Evolutionary conservation across 92 coral and sea anemone species (phyloP).

Genomic region (Plumapathes pennacea): DNA sequence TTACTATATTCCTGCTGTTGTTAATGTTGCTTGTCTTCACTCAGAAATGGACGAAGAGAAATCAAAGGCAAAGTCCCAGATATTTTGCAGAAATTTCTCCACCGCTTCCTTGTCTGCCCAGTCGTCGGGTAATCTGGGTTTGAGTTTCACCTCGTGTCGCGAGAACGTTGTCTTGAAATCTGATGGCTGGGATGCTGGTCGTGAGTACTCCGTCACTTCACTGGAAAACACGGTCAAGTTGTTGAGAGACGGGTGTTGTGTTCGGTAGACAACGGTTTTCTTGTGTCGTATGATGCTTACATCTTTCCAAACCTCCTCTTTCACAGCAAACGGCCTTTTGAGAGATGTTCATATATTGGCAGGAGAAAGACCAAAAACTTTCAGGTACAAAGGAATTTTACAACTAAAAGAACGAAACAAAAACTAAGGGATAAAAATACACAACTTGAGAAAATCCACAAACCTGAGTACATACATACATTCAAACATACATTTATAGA

Average conservation of each 20-base stretch:
- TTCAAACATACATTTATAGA: no score
- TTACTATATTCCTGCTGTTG: no score
- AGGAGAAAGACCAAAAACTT: neutral
- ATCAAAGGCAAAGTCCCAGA: conserved; percentile 69
- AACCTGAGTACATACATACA: no score
- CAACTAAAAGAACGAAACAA: no score
- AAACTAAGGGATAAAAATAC: no score
- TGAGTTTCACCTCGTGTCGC: conserved; percentile 68
- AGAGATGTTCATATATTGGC: neutral
- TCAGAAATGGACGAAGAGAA: conserved; percentile 68
- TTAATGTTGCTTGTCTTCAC: no score
- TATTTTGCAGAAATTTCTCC: conserved; percentile 56
- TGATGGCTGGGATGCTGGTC: conserved; percentile 52
- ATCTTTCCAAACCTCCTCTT: conserved; percentile 76
- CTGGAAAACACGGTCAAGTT: conserved; percentile 36
- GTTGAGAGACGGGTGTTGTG: neutral
- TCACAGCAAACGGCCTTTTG: conserved; percentile 35
- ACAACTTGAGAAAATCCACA: no score
- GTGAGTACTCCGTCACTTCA: conserved; percentile 80
- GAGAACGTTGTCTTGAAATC: conserved; percentile 56
- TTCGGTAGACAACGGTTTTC: conserved; percentile 9
- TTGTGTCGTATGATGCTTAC: conserved; percentile 70
- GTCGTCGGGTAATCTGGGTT: conserved; percentile 52
- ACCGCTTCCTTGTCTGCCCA: conserved; percentile 49
- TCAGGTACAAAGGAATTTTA: conserved; percentile 36